phyloP scores from a whole-genome alignment of 2,888 invertebrate species.

The Spodoptera littoralis region DNA sequence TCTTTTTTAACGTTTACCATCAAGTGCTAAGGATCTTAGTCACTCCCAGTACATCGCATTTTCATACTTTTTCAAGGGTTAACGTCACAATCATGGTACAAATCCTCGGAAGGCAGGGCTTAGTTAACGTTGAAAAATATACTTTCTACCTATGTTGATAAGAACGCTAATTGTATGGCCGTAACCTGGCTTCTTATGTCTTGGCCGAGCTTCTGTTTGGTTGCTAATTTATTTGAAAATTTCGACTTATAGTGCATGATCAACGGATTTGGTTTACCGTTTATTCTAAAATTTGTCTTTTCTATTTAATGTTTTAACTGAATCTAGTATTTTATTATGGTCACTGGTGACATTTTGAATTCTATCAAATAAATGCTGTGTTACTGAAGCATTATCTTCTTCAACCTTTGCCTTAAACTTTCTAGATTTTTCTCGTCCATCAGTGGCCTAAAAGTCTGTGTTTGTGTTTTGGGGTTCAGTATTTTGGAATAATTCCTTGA shows the following conservation, averaged over 20 bases:
- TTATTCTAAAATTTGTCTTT: conserved; percentile 23
- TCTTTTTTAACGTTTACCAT: no score
- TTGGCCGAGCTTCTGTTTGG: conserved; percentile 84
- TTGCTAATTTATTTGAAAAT: conserved; percentile 73
- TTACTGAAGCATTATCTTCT: no score
- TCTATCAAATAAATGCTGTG: background rate
- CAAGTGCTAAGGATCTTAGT: conserved; percentile 43
- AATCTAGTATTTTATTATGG: conserved; percentile 12
- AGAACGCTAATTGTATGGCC: conserved; percentile 80
- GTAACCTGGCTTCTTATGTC: conserved; percentile 83
- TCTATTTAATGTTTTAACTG: conserved; percentile 2
- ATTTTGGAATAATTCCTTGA: conserved; percentile 53
- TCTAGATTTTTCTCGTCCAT: background rate
- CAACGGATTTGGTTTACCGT: conserved; percentile 24
- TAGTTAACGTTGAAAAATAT: conserved; percentile 73
- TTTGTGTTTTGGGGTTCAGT: conserved; percentile 21
- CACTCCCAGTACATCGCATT: conserved; percentile 52
- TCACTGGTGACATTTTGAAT: conserved; percentile 27
- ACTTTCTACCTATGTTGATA: conserved; percentile 66
- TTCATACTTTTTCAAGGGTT: conserved; percentile 53
- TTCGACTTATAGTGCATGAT: conserved; percentile 79
- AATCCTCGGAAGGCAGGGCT: conserved; percentile 87
- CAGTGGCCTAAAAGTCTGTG: conserved; percentile 30
- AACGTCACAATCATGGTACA: conserved; percentile 62
- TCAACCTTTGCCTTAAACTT: background rate